Evolutionary conservation across 2,113 vertebrate species (phyloP).

Genomic region (Mus spicilegus): DNA sequence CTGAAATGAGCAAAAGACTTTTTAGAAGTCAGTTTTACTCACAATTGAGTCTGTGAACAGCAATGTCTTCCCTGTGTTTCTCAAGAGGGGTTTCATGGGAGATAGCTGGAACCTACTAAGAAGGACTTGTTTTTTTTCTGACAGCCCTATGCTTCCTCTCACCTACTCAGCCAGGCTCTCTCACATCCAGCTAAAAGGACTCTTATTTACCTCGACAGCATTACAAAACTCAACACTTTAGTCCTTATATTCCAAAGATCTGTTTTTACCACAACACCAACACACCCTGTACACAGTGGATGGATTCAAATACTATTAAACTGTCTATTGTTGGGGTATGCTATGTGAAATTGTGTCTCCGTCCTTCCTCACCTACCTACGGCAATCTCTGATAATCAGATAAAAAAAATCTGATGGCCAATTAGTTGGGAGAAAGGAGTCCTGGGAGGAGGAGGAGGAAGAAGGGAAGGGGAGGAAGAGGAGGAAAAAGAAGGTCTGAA

Average conservation of each 20-base stretch:
- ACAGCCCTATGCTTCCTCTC: not conserved
- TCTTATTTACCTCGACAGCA: not conserved
- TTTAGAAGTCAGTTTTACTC: not conserved
- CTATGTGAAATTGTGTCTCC: no score
- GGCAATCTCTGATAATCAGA: no score
- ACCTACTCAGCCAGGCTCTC: not conserved
- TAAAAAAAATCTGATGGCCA: no score
- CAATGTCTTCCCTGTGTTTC: not conserved
- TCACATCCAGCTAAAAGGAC: not conserved
- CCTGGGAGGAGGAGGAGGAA: no score
- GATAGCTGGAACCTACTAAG: not conserved
- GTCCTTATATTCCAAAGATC: not conserved
- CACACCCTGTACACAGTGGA: not conserved
- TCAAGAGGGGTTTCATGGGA: not conserved
- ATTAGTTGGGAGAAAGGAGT: no score
- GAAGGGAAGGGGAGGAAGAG: no score
- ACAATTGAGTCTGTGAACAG: no score
- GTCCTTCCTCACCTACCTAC: no score
- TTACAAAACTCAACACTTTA: not conserved
- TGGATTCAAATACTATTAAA: not conserved
- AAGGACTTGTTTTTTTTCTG: not conserved
- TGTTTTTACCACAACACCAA: not conserved
- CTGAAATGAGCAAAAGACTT: not conserved
- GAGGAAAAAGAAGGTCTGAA: no score
- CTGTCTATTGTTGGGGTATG: not conserved